A percentile compares a stretch with the other conserved stretches of the same genome.
Evolutionary conservation across 2,888 invertebrate genomes (phyloP).

Genomic region (Carabus problematicus): DNA sequence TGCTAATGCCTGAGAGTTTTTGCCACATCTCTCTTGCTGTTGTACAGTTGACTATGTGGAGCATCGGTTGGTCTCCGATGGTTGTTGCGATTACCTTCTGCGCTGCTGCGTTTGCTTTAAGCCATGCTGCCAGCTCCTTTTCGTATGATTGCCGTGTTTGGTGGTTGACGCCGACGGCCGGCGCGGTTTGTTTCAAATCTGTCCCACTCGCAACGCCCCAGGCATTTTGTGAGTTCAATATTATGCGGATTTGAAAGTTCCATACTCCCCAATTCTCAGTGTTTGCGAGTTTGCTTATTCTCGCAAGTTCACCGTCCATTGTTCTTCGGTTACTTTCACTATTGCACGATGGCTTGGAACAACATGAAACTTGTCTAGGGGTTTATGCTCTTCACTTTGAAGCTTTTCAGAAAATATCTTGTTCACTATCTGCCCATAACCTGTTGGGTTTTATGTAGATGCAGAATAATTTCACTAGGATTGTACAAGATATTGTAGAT

Average conservation of each 20-base stretch:
- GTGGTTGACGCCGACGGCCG: background rate
- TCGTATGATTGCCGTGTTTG: background rate
- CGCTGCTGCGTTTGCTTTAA: slow-evolving; percentile 35
- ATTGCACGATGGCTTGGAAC: background rate
- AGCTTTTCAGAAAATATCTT: no score
- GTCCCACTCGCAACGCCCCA: background rate
- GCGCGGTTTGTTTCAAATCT: background rate
- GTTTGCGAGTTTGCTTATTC: background rate
- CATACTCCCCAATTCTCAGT: background rate
- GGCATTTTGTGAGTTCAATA: background rate
- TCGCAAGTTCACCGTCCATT: background rate
- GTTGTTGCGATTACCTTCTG: slow-evolving; percentile 42
- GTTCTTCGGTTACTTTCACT: background rate
- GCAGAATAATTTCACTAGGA: no score
- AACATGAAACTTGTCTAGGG: no score
- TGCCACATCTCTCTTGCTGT: slow-evolving; percentile 44
- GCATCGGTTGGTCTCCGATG: slow-evolving; percentile 43
- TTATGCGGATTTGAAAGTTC: background rate
- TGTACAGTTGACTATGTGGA: slow-evolving; percentile 45
- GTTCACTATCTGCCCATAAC: background rate
- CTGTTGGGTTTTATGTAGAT: slow-evolving; percentile 1
- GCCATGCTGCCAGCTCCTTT: slow-evolving; percentile 8
- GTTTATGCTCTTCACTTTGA: no score
- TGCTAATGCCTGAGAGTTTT: no score
- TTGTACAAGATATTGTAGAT: no score